Percentiles rank a stretch among this genome's conserved stretches.
phyloP scores from a whole-genome alignment of 2,888 invertebrate genomes.

The Blastobasis lacticolella region DNA sequence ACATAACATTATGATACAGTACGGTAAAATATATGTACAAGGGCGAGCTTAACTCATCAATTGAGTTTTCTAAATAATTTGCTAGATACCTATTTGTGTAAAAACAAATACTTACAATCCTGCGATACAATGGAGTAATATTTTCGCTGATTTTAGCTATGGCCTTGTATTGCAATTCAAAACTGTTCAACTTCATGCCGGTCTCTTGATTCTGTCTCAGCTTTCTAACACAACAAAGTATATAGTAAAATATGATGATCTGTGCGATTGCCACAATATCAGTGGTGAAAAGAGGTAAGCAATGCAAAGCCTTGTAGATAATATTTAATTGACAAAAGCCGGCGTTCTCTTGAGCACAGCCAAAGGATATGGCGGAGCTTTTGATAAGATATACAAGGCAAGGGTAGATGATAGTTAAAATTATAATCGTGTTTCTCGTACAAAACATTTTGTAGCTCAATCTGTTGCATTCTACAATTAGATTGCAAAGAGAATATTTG shows the following conservation, averaged over 20 bases:
- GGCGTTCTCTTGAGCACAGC: too few relatives aligned
- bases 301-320: not conserved
- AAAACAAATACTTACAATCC: not conserved
- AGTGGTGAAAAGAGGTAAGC: not conserved
- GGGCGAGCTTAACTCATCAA: too few relatives aligned
- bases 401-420: too few relatives aligned
- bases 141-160: conserved; percentile 5
- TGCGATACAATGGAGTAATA: not conserved
- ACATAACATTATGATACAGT: too few relatives aligned
- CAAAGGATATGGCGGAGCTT: too few relatives aligned
- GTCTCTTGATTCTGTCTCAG: not conserved
- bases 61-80: too few relatives aligned
- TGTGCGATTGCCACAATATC: not conserved
- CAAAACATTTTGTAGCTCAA: too few relatives aligned
- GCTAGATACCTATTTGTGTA: not conserved
- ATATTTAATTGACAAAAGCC: not conserved
- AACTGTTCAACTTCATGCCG: not conserved
- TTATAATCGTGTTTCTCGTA: too few relatives aligned
- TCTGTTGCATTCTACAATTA: too few relatives aligned
- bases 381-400: too few relatives aligned
- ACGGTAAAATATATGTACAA: too few relatives aligned
- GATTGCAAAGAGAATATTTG: too few relatives aligned
- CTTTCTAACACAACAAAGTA: not conserved
- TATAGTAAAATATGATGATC: conserved; percentile 1
- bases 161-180: not conserved